Evolutionary conservation across 2,888 invertebrate genomes (phyloP).

Genomic region (Lumbricus terrestris): DNA sequence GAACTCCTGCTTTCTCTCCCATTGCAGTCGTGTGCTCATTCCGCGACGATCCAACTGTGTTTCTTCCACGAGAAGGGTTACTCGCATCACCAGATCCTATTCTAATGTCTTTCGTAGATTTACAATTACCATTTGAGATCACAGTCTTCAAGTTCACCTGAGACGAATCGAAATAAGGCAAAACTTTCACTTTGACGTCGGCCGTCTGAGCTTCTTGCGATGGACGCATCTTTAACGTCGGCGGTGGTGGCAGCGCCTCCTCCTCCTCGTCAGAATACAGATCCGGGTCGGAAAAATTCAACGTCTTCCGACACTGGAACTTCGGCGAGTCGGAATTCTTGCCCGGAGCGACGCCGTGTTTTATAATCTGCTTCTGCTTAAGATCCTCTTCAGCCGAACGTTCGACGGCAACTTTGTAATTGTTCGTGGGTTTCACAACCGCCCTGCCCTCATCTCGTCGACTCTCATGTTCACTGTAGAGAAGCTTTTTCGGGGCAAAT

Average conservation of each 20-base stretch:
- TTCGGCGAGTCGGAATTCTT: slow-evolving; percentile 33
- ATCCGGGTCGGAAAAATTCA: slow-evolving; percentile 38
- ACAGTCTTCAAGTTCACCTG: background rate
- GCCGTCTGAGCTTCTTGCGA: background rate
- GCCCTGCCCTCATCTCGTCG: background rate
- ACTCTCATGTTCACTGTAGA: background rate
- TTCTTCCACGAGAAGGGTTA: background rate
- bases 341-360: background rate
- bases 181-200: no score
- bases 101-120: background rate
- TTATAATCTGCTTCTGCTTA: background rate
- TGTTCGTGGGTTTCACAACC: background rate
- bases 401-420: background rate
- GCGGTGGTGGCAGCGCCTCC: no score
- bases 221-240: background rate
- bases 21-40: background rate
- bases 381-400: background rate
- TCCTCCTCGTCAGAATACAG: slow-evolving; percentile 29
- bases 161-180: background rate
- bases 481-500: background rate
- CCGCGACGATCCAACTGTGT: background rate
- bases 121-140: background rate
- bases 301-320: slow-evolving; percentile 35
- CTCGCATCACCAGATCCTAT: background rate
- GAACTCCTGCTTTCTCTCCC: background rate